Evolutionary conservation across 1,140 invertebrate species (phyloP), one percentile per base, ranked within the genome.

Genomic region (Ostrea edulis): DNA sequence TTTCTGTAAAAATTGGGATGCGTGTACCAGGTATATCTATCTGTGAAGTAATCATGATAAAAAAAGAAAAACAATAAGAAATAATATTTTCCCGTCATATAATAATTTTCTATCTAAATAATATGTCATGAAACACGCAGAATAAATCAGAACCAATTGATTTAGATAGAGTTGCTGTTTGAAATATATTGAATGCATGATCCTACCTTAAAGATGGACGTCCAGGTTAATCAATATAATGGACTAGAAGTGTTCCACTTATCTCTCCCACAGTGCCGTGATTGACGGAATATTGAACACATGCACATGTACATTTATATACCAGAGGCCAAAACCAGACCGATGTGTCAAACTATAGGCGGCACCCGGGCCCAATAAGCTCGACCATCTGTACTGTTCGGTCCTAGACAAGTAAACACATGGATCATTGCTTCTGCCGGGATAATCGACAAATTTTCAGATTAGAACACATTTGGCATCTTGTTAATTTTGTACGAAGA

Each of bases 281-380:
- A 77, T 77, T 77, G 68, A 77, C 68, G 29, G 68, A 77, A 77
- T 77, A 77, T 77, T 35, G 68, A 77, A 77, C 68, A 77, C 29
- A 77, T 77, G 68, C 68, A 77, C 29, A 77, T 77, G 68, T 77
- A 77, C 29, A 77, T 77, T 77, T 77, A 77, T 77, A 77, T 77
- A 77, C 68, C 25, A 77, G 68, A 29, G 68, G 68, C 68, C 22
- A 77, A 77, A 77, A 77, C 25, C 68, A 77, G n/a, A 62, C 55
- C 20, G 17, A 20, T 20, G n/a, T n/a, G 55, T 62, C 55, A 29
- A 77, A 77, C 4, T 29, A 25, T 20, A 35, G 68, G 68, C 25
- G 68, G 68, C 29, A 77, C 68, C 29, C 9, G 22, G 25, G 25
- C 9, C 68, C 2, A 14, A 35, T 29, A 29, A 35, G 14, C 14